Conservation (phyloP, 2,888 invertebrate species). For the Hipparchia sbordonii region DNA sequence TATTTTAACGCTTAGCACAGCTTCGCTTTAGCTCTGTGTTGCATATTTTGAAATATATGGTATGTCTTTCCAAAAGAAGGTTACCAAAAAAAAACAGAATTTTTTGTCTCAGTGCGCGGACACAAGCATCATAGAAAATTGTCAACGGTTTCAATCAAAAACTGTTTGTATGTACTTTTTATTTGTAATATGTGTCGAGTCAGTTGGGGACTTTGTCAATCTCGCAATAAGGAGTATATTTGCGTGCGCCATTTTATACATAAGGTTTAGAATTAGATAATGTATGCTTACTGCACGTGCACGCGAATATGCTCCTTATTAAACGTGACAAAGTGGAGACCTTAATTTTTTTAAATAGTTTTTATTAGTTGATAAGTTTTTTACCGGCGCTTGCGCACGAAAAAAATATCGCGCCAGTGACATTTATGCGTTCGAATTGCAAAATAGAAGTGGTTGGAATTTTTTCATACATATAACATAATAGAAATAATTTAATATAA, state of each 20-base stretch:
- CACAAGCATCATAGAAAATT: background rate
- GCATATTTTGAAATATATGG: background rate
- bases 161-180: constrained; percentile 1
- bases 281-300: constrained; percentile 21
- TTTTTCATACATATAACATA: constrained; percentile 17
- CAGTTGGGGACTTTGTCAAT: constrained; percentile 15
- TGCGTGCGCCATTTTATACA: constrained; percentile 29
- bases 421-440: constrained; percentile 23
- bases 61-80: background rate
- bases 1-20: constrained; percentile 22
- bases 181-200: constrained; percentile 11
- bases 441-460: constrained; percentile 27
- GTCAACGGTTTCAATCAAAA: background rate
- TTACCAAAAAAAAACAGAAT: background rate
- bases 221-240: constrained; percentile 29
- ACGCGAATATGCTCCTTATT: constrained; percentile 24
- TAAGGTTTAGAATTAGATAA: constrained; percentile 33
- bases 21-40: constrained; percentile 14
- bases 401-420: constrained; percentile 3
- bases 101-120: background rate
- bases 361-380: constrained; percentile 37
- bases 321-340: constrained; percentile 22
- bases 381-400: constrained; percentile 23
- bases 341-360: constrained; percentile 34
- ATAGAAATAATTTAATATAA: constrained; percentile 2